Percentiles rank a stretch among this genome's conserved stretches.
phyloP scores from a whole-genome alignment of 1,140 invertebrate genomes.

The Eumaeus atala region DNA sequence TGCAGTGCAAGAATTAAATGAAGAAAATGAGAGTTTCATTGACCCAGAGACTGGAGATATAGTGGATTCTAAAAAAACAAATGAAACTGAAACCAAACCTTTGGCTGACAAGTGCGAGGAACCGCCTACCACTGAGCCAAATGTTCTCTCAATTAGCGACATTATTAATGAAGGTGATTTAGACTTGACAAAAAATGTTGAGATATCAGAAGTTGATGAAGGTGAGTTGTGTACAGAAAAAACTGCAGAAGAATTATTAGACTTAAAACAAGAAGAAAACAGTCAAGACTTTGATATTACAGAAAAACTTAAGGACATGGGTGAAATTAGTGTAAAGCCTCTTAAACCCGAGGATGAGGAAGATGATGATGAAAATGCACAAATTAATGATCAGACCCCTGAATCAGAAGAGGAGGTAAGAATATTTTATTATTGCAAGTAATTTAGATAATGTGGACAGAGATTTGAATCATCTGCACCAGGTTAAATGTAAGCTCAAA shows the following conservation, averaged over 20 bases:
- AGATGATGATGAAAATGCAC: slow-evolving; percentile 30
- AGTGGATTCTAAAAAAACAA: slow-evolving; percentile 45
- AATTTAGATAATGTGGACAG: too few relatives aligned
- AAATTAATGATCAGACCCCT: slow-evolving; percentile 34
- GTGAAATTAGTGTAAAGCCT: slow-evolving; percentile 70
- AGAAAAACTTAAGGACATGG: slow-evolving; percentile 77
- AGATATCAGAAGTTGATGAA: slow-evolving; percentile 65
- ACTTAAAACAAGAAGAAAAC: slow-evolving; percentile 51
- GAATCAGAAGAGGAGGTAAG: slow-evolving; percentile 47
- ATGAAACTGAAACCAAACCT: slow-evolving; percentile 22
- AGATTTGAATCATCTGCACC: too few relatives aligned
- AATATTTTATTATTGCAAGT: slow-evolving; percentile 13
- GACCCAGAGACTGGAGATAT: slow-evolving; percentile 72
- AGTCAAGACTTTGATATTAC: slow-evolving; percentile 71
- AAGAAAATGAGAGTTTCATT: slow-evolving; percentile 70
- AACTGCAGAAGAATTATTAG: slow-evolving; percentile 52
- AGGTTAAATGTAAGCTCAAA: too few relatives aligned
- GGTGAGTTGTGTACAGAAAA: slow-evolving; percentile 64
- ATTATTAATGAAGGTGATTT: slow-evolving; percentile 68
- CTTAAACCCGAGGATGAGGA: slow-evolving; percentile 39
- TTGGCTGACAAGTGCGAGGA: slow-evolving; percentile 21
- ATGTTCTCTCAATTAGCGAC: slow-evolving; percentile 68
- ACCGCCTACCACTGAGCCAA: slow-evolving; percentile 35
- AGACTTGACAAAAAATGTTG: slow-evolving; percentile 67
- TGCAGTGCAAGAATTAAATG: slow-evolving; percentile 63